Conservation (phyloP, 2,888 invertebrate species). For the Acanthosepion pharaonis region DNA sequence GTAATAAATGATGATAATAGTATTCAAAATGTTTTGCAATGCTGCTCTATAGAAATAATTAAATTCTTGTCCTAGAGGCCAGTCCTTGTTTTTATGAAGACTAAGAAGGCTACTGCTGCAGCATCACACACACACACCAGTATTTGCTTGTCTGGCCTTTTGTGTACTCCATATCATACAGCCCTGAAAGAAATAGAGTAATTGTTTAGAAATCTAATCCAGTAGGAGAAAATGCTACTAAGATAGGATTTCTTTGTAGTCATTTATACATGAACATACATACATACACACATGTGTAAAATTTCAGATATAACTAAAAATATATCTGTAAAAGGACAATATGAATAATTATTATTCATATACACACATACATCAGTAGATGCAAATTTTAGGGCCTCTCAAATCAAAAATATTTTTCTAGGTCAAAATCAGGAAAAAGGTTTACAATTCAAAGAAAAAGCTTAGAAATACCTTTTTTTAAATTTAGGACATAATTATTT, state of each 20-base stretch:
- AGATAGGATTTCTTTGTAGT: background rate
- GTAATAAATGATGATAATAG: background rate
- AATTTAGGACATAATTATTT: conserved; percentile 2
- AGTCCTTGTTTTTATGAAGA: background rate
- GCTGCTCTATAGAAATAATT: background rate
- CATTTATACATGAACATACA: background rate
- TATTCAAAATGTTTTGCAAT: background rate
- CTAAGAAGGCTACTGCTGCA: background rate
- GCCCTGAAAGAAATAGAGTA: conserved; percentile 1
- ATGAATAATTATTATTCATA: background rate
- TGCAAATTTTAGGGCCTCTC: background rate
- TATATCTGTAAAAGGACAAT: no score
- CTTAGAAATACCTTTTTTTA: background rate
- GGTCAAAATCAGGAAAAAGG: no score
- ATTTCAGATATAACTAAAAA: no score
- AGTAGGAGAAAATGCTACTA: background rate
- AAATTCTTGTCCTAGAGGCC: background rate
- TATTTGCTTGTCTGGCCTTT: background rate
- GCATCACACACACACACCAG: background rate
- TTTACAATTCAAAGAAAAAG: background rate
- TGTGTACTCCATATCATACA: background rate
- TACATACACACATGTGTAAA: background rate
- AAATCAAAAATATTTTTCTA: background rate
- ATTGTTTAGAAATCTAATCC: background rate
- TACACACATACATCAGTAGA: background rate